Evolutionary conservation across 2,113 vertebrate genomes (phyloP).

Genomic region (Galemys pyrenaicus): DNA sequence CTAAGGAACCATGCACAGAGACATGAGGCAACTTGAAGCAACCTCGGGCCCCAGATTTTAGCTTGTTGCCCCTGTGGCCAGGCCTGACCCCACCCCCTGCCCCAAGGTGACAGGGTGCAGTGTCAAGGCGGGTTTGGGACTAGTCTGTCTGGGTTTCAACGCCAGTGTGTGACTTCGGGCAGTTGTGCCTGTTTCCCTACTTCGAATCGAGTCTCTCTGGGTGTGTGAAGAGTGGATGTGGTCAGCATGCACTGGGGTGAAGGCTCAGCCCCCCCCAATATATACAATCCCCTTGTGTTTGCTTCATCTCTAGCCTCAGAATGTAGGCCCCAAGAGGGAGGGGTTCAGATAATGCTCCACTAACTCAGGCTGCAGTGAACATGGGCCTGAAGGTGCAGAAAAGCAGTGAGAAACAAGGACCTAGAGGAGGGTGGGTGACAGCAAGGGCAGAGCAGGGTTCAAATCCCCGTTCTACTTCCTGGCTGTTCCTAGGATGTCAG

Average conservation of each 20-base stretch:
- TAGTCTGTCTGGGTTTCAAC: not conserved
- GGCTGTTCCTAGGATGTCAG: not conserved
- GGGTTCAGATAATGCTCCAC: not conserved
- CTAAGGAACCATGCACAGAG: not conserved
- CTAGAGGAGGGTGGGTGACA: not conserved
- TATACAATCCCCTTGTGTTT: not conserved
- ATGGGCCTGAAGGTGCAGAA: not conserved
- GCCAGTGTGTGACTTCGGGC: not conserved
- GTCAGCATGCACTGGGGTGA: too few species aligned
- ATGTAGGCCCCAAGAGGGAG: not conserved
- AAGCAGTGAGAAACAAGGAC: not conserved
- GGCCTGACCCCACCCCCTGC: too few species aligned
- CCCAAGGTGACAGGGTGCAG: not conserved
- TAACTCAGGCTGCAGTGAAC: not conserved
- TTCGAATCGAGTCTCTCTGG: not conserved
- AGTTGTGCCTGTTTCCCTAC: not conserved
- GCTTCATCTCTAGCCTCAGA: not conserved
- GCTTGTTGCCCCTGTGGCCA: not conserved
- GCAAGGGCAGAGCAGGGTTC: not conserved
- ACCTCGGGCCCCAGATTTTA: not conserved
- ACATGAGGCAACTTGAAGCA: not conserved
- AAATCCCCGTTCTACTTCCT: not conserved
- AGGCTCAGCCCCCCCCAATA: not conserved
- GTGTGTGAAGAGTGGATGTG: not conserved
- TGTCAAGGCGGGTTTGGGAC: too few species aligned